Evolutionary conservation across 2,797 vertebrate genomes (phyloP), one percentile per base, ranked within the genome.

Genomic region (Chelon labrosus): DNA sequence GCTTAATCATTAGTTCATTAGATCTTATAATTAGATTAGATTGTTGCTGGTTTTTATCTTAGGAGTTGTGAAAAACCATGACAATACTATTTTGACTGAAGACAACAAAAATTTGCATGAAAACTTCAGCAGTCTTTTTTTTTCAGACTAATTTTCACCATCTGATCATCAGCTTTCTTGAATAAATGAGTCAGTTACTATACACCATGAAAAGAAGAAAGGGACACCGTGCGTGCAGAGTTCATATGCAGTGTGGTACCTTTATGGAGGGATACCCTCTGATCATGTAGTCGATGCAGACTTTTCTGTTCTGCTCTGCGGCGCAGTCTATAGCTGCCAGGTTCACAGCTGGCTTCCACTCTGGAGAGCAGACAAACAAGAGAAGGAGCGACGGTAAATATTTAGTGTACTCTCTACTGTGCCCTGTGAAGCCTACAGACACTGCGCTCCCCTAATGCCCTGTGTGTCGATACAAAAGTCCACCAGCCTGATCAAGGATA

Each of bases 261-360:
- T 96, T 96, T 55, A 99, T 51, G 0, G 96, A 94, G 0, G 98
- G 98, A 82, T 95, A 99, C 16, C 94, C 94, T 0, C 31, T 85
- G 75, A 98, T 92, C 56, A 85, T 65, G 27, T 94, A 97, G 7
- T 74, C 56, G 0, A 9, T 14, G 72, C 98, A 99, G 38, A 94
- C 58, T 6, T 88, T 74, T 1, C 53, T 88, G 87, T 96, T 98
- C 27, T 65, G 77, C n/a, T 90, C 85, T 0, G 93, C 85, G 0
- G 95, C 96, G 19, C 98, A 99, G 91, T 99, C 96, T 0, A 99
- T 61, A 9, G 93, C 97, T 0, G 94, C 96, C 17, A 98, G 80
- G 2, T 94, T 90, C 83, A 99, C 92, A 0, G 95, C 97, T 0
- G 96, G 96, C 60, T 94, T 96, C 97, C 98, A 99, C 55, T 96